Conservation (phyloP, 2,888 invertebrate species). For the Megamerina dolium region DNA sequence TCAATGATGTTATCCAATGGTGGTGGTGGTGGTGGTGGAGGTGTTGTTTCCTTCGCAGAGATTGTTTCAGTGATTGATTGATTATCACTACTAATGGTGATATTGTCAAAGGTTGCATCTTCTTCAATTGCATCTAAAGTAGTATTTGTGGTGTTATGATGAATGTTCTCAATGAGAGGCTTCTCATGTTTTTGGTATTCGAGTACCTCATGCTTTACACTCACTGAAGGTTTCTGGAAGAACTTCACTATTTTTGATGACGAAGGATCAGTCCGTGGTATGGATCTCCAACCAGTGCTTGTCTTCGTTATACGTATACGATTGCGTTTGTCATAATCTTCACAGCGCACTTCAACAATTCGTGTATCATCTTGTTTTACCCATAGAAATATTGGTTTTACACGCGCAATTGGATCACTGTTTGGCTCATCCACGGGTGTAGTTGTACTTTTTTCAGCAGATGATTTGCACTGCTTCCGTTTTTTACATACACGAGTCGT, state of each 20-base stretch:
- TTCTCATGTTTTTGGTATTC: too few relatives aligned
- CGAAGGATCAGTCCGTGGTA: constrained; percentile 64
- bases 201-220: constrained; percentile 42
- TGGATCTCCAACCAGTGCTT: constrained; percentile 73
- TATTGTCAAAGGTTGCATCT: background rate
- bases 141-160: constrained; percentile 1
- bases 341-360: constrained; percentile 78
- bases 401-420: constrained; percentile 17
- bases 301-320: constrained; percentile 78
- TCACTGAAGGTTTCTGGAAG: constrained; percentile 45
- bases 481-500: constrained; percentile 1
- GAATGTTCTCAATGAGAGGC: constrained; percentile 4
- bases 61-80: background rate
- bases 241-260: constrained; percentile 41
- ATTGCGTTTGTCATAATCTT: constrained; percentile 81
- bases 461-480: background rate
- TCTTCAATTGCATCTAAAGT: background rate
- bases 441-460: constrained; percentile 1
- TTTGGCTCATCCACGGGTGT: background rate
- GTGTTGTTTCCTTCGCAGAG: background rate
- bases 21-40: too few relatives aligned
- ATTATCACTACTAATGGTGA: background rate
- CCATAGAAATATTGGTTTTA: constrained; percentile 82
- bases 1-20: too few relatives aligned
- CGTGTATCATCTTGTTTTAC: constrained; percentile 72